Evolutionary conservation across 2,888 invertebrate genomes (phyloP).

Genomic region (Dorcus hopei): DNA sequence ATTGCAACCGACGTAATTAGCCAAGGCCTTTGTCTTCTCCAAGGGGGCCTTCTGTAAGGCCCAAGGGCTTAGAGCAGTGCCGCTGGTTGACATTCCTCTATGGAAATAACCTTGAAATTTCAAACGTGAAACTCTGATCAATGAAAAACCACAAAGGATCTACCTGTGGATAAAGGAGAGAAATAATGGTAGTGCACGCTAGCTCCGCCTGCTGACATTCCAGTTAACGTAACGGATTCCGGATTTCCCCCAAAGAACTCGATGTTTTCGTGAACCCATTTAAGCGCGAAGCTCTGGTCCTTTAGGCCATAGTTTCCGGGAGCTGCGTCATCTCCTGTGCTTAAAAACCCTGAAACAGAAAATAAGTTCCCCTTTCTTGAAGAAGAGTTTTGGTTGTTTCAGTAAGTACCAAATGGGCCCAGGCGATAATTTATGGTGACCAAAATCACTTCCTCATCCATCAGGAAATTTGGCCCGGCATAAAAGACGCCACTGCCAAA

Average conservation of each 20-base stretch:
- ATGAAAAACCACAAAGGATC: neutral
- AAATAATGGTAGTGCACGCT: conserved; percentile 69
- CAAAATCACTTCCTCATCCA: conserved; percentile 44
- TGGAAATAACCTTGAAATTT: conserved; percentile 43
- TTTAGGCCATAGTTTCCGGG: conserved; percentile 65
- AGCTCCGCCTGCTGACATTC: conserved; percentile 67
- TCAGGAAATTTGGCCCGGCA: conserved; percentile 49
- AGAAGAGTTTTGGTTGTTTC: conserved; percentile 33
- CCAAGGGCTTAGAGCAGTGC: conserved; percentile 58
- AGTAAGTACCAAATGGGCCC: conserved; percentile 30
- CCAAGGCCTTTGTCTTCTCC: conserved; percentile 58
- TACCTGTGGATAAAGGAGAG: conserved; percentile 56
- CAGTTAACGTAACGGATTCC: conserved; percentile 60
- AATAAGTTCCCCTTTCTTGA: neutral
- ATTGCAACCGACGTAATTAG: conserved; percentile 59
- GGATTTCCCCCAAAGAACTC: conserved; percentile 66
- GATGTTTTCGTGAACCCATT: conserved; percentile 65
- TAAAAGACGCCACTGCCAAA: conserved; percentile 32
- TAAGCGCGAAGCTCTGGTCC: conserved; percentile 64
- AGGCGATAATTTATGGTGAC: conserved; percentile 43
- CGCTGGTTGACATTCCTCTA: conserved; percentile 64
- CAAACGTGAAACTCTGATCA: neutral
- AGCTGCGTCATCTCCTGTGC: conserved; percentile 58
- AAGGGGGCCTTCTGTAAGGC: conserved; percentile 53
- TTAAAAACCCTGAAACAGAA: conserved; percentile 57